Conservation (phyloP, 92 coral and sea anemone genomes). For the Actinostola sp. region DNA sequence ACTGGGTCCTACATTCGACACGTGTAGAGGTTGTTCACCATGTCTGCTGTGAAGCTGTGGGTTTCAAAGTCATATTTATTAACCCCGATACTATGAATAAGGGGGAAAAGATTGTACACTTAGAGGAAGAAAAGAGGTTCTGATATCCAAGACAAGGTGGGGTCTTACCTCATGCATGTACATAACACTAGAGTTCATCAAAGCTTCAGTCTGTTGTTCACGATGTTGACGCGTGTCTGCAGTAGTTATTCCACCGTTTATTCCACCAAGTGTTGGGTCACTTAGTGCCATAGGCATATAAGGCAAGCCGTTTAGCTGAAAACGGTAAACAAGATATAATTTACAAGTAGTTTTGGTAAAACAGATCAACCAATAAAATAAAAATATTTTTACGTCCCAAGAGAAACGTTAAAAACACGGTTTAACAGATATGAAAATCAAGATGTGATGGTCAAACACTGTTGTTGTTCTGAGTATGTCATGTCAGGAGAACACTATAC, state of each 20-base stretch:
- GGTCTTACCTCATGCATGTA: conserved; percentile 88
- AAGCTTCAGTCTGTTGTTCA: conserved; percentile 75
- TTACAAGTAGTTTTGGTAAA: too few relatives aligned
- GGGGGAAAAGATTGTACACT: too few relatives aligned
- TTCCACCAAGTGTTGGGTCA: conserved; percentile 70
- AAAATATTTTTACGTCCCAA: too few relatives aligned
- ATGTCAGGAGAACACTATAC: too few relatives aligned
- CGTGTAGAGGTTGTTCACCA: conserved; percentile 17
- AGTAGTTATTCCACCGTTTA: conserved; percentile 66
- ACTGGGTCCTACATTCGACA: conserved; percentile 11
- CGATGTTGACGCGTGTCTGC: conserved; percentile 76
- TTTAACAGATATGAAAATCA: too few relatives aligned
- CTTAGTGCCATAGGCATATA: conserved; percentile 77
- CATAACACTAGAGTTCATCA: conserved; percentile 93
- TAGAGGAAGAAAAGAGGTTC: too few relatives aligned
- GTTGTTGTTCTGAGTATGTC: too few relatives aligned
- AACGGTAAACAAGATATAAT: too few relatives aligned
- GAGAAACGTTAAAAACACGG: too few relatives aligned
- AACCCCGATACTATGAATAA: too few relatives aligned
- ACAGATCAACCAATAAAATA: too few relatives aligned
- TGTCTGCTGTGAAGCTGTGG: conserved; percentile 37
- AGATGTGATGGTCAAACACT: too few relatives aligned
- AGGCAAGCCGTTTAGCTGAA: conserved; percentile 82
- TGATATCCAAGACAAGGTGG: not conserved
- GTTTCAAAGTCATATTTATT: not conserved